Evolutionary conservation across 2,797 vertebrate species (phyloP).

Genomic region (Zalophus californianus): DNA sequence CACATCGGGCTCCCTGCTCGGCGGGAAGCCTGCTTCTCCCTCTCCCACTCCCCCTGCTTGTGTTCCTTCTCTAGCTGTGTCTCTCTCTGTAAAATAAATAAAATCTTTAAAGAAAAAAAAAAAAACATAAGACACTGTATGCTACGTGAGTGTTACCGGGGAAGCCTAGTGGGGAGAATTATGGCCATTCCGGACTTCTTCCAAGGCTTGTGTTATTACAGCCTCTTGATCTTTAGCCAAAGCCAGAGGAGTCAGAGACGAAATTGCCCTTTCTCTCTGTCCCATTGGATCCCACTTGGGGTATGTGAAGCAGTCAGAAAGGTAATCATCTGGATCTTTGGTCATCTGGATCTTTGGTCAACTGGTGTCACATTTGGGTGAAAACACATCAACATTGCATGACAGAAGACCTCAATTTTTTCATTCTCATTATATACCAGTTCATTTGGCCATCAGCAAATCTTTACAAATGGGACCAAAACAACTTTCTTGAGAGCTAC

Average conservation of each 20-base stretch:
- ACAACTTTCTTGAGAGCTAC: slow-evolving; percentile 62
- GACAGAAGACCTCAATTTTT: slow-evolving; percentile 25
- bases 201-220: not conserved
- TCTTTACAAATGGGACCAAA: slow-evolving; percentile 56
- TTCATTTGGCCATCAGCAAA: slow-evolving; percentile 63
- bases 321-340: slow-evolving; percentile 29
- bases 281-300: not conserved
- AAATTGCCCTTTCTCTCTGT: not conserved
- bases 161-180: not conserved
- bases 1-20: too few relatives aligned
- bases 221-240: not conserved
- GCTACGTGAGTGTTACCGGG: not conserved
- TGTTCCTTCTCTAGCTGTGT: too few relatives aligned
- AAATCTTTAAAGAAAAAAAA: too few relatives aligned
- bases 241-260: not conserved
- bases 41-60: too few relatives aligned
- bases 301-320: not conserved
- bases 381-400: slow-evolving; percentile 65
- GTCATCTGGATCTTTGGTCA: slow-evolving; percentile 48
- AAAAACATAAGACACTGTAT: not conserved
- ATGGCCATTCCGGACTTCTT: not conserved
- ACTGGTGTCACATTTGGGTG: slow-evolving; percentile 19
- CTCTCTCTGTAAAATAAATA: too few relatives aligned
- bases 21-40: too few relatives aligned
- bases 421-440: slow-evolving; percentile 52